Base-by-base conservation (phyloP, 2,797 vertebrate species). In the Rhinophrynus dorsalis region DNA sequence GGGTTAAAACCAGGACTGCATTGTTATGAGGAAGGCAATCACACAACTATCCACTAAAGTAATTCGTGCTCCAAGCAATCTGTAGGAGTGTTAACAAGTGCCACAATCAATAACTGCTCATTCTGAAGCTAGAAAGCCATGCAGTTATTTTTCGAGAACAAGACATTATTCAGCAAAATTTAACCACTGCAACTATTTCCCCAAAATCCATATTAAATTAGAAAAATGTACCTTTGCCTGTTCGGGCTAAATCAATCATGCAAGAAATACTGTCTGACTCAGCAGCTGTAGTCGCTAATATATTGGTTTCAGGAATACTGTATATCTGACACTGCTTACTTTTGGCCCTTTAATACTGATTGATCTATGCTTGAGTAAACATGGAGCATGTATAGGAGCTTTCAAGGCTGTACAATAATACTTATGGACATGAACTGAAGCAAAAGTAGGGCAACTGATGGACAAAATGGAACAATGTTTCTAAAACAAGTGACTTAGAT, bases 191-290 rank as follows among this genome's bases (percentile, higher is more conserved):
- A 62, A 55, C 40, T 40, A 64, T 48, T 23, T 47, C 65, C 38
- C 54, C 44, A 47, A 64, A 70, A 71, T 71, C 68, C 32, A 71
- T 71, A 64, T 57, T 64, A 71, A 63, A 63, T 62, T 70, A 70
- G 58, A 62, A 70, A 59, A 71, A 44, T 71, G 48, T 33, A 35
- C 32, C 44, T 10, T 3, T 15, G 23, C 54, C 54, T 47, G 38
- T 27, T 27, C 37, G 12, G 23, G 17, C 26, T 59, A 17, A 71
- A 59, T 76, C 64, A 64, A 44, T 60, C 32, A 2, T 40, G 24
- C 50, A 58, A 37, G 54, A 30, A 52, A 65, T 24, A 23, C 52
- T 66, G 29, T 13, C 47, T 60, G 26, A 74, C 23, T 76, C 60
- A 66, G 66, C 66, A 66, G 38, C 32, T 35, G n/a, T n/a, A n/a